A percentile compares a stretch with the other conserved stretches of the same genome.
phyloP scores from a whole-genome alignment of 2,113 vertebrate species.

The Phoxinus phoxinus region DNA sequence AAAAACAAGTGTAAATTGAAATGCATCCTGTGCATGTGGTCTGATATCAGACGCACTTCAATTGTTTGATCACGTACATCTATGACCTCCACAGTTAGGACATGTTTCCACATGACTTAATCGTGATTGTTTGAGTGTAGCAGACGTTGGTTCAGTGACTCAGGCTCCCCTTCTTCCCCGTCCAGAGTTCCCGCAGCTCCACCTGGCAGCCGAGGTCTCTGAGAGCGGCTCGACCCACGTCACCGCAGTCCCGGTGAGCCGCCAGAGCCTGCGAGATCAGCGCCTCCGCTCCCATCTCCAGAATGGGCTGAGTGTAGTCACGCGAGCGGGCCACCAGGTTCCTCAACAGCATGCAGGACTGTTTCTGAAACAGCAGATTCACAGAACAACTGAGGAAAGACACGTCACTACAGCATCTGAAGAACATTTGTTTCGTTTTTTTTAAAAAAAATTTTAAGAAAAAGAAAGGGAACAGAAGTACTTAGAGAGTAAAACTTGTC shows the following conservation, averaged over 20 bases:
- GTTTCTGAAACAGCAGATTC: constrained; percentile 81
- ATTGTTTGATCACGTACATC: background rate
- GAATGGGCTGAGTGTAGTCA: constrained; percentile 80
- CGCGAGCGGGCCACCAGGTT: constrained; percentile 86
- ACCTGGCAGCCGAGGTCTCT: constrained; percentile 92
- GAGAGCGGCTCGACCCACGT: constrained; percentile 87
- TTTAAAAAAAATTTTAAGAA: background rate
- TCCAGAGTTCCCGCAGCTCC: constrained; percentile 93
- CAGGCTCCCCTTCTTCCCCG: constrained; percentile 87
- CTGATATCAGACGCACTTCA: background rate
- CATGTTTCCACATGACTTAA: background rate
- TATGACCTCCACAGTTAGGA: background rate
- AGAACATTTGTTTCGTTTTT: background rate
- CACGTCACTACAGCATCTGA: background rate
- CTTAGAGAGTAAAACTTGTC: background rate
- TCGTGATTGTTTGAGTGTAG: background rate
- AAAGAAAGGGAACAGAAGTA: background rate
- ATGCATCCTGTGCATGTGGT: background rate
- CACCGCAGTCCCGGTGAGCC: constrained; percentile 83
- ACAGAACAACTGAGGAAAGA: background rate
- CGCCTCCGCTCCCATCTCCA: constrained; percentile 91
- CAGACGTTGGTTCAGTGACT: constrained; percentile 72
- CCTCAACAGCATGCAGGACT: constrained; percentile 92
- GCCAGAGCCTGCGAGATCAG: constrained; percentile 84
- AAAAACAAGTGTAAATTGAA: background rate